These are phyloP conservation scores for Dinoponera quadriceps DNA, from an alignment of 1,140 invertebrate species.

Conservation along the genomic window DNA sequence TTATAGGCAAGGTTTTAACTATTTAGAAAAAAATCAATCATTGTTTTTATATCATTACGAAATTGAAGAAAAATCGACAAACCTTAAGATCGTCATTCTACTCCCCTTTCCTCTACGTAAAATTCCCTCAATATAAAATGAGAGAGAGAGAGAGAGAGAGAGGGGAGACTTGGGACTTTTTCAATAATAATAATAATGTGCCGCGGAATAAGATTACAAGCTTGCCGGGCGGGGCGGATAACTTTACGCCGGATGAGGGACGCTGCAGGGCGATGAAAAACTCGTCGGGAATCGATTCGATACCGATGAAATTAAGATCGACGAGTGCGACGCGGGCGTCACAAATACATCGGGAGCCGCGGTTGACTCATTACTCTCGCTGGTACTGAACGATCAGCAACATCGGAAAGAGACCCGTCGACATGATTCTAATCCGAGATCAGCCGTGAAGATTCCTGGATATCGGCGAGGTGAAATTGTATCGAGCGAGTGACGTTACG, in stretches of 20 bases:
- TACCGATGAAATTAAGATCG: neutral
- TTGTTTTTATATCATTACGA: no score
- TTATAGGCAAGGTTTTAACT: no score
- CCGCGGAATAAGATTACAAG: neutral
- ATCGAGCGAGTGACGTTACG: constrained; percentile 24
- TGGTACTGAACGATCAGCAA: no score
- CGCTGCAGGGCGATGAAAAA: neutral
- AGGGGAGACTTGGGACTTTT: neutral
- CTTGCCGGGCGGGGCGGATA: neutral
- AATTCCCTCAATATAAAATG: neutral
- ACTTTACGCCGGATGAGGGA: neutral
- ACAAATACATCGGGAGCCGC: neutral
- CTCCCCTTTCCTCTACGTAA: no score
- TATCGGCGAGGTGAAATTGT: constrained; percentile 22
- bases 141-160: neutral
- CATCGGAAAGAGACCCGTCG: neutral
- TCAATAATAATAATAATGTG: neutral
- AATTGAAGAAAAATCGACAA: no score
- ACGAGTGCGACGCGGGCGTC: neutral
- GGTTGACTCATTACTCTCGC: neutral
- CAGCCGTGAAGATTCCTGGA: neutral
- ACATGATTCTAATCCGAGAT: neutral
- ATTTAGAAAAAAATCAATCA: no score
- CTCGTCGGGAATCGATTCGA: neutral
- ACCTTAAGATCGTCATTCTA: no score